Base-by-base conservation (phyloP, 1,140 invertebrate species). In the Bombus terrestris region DNA sequence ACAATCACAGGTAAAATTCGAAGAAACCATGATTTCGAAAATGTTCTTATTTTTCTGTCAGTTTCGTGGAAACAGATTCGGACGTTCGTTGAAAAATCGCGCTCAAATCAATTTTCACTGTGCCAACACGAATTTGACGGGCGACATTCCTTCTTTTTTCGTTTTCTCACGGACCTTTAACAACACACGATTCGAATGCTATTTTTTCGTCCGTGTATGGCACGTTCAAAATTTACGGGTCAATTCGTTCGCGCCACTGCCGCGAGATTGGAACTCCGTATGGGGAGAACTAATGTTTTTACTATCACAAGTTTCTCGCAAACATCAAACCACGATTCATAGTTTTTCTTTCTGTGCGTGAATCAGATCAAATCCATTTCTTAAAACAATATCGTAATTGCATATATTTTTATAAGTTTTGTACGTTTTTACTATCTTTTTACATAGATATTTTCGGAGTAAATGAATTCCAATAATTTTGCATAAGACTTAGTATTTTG, bases 111-210 rank as follows among this genome's bases (percentile, higher is more conserved):
- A 53, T 75, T 75, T 74, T 43, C 72, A 25, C 15, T 35, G 28
- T 22, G 15, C 28, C 8, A 37, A 35, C 32, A 13, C 12, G 47
- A 53, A 57, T 37, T 53, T 32, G 5, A 57, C 5, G 5, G 28
- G 13, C 1, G 25, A 75, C n/a, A 0, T 78, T 13, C 74, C 22
- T 53, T 18, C 25, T 76, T 69, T 32, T 35, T 22, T 47, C 43
- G 37, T 39, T 83, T 39, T 43, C 77, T 77, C 75, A 37, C n/a
- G 39, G 43, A 53, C 76, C 35, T 77, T 62, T 66, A 66, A 59
- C 66, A 35, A 18, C n/a, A 28, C 35, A 77, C 28, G 18, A 13
- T 13, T 66, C 25, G 32, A 39, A 37, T 9, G 9, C 8, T 25
- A 77, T 47, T 79, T 66, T 79, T 37, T 47, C 18, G 10, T 10